phyloP scores from a whole-genome alignment of 1,140 invertebrate species.

The Colletes gigas region DNA sequence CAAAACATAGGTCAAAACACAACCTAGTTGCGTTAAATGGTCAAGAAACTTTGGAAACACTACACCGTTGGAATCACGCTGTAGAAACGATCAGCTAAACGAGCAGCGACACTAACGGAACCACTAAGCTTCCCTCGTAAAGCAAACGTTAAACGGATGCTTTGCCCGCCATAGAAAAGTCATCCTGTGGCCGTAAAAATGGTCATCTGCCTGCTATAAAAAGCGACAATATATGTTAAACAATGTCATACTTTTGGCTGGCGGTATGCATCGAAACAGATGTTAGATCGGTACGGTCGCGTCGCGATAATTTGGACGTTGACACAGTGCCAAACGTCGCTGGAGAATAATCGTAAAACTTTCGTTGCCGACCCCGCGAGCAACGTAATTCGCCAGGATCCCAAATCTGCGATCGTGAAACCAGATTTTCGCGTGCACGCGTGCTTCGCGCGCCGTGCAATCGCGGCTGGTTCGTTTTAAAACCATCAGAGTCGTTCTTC shows the following conservation, averaged over 20 bases:
- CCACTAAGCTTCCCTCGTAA: neutral
- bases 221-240: neutral
- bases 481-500: constrained; percentile 31
- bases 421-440: too few relatives aligned
- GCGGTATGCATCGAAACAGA: constrained; percentile 17
- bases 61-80: too few relatives aligned
- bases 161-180: neutral
- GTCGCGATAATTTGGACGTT: constrained; percentile 34
- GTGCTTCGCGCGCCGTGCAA: neutral
- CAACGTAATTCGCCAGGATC: too few relatives aligned
- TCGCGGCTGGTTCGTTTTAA: constrained; percentile 21
- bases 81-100: neutral
- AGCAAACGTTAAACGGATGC: neutral
- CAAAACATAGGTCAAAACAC: too few relatives aligned
- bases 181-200: neutral
- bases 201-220: neutral
- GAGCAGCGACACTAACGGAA: neutral
- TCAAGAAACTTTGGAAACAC: too few relatives aligned
- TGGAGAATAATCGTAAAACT: neutral
- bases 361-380: too few relatives aligned
- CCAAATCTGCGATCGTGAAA: too few relatives aligned
- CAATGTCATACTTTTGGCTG: neutral
- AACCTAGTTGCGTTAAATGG: too few relatives aligned
- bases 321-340: constrained; percentile 41
- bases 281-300: constrained; percentile 32